Conservation (phyloP, 2,888 invertebrate species). For the Ochropacha duplaris region DNA sequence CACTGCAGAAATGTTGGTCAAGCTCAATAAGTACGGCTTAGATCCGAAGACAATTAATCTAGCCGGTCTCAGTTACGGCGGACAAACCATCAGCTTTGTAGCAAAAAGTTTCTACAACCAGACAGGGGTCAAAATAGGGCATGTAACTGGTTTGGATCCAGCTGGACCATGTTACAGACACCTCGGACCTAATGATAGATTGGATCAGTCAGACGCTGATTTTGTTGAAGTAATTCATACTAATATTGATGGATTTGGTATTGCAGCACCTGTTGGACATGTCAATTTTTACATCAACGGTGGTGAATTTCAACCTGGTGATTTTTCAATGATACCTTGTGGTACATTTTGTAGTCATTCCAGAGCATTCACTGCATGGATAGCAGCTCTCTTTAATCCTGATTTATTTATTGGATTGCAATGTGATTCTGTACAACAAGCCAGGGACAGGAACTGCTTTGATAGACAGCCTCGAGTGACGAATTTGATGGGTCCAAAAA, state of each 20-base stretch:
- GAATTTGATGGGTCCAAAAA: constrained; percentile 32
- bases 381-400: constrained; percentile 30
- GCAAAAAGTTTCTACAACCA: constrained; percentile 28
- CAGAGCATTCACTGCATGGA: constrained; percentile 32
- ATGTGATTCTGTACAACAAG: constrained; percentile 44
- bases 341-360: constrained; percentile 37
- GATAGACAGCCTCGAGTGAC: constrained; percentile 32
- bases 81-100: constrained; percentile 31
- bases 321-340: constrained; percentile 32
- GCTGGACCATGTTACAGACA: constrained; percentile 35
- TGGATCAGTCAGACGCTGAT: constrained; percentile 30
- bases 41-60: constrained; percentile 25
- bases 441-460: constrained; percentile 36
- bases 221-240: constrained; percentile 26
- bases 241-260: constrained; percentile 31
- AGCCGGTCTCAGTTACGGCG: constrained; percentile 32
- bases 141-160: constrained; percentile 29
- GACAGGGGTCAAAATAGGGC: constrained; percentile 26
- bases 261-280: constrained; percentile 31
- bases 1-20: constrained; percentile 25
- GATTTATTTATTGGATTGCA: constrained; percentile 35
- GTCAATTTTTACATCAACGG: constrained; percentile 39
- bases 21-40: constrained; percentile 22
- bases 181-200: constrained; percentile 22
- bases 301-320: constrained; percentile 41